Evolutionary conservation across 2,888 invertebrate genomes (phyloP), one percentile per base, ranked within the genome.

Genomic region (Xylocampa areola): DNA sequence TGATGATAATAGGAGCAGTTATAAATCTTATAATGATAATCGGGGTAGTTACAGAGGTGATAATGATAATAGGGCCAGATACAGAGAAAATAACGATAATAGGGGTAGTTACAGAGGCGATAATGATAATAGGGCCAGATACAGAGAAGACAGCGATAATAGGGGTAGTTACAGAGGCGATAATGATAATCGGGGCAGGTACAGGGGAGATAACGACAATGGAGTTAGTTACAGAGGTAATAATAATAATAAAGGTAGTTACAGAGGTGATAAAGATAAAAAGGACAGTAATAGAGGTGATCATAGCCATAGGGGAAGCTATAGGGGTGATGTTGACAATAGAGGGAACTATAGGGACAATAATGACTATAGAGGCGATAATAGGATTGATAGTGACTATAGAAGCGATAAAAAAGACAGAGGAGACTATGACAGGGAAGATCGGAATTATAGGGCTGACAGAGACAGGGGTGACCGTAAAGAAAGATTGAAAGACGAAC

Each of bases 361-460:
- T 23, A 5, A 23, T 23, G 23, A 2, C n/a, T n/a, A n/a, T 16
- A n/a, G 37, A 7, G 16, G 11, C 0, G 25, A 14, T 1, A 10
- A 47, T 2, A 53, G 33, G 4, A 14, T 4, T 2, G 7, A 47
- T 14, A 4, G 21, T 7, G 0, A 35, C n/a, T n/a, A n/a, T n/a
- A n/a, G n/a, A 21, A 7, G 21, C 4, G 29, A 17, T 4, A 29
- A 17, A 27, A 25, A 41, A 8, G n/a, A 45, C 14, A 40, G 40
- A 10, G 36, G 13, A n/a, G n/a, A n/a, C n/a, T n/a, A n/a, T n/a
- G n/a, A n/a, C n/a, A n/a, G n/a, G 21, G 21, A 21, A 4, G 19
- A 59, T 5, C 36, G 27, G 0, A 17, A 62, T 25, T 25, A 61
- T 14, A 47, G 33, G 11, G 10, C 7, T 5, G 32, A 32, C 4